These are phyloP conservation scores for Zaprionus gabonicus DNA, from an alignment of 1,140 invertebrate genomes.

Conservation along the genomic window DNA sequence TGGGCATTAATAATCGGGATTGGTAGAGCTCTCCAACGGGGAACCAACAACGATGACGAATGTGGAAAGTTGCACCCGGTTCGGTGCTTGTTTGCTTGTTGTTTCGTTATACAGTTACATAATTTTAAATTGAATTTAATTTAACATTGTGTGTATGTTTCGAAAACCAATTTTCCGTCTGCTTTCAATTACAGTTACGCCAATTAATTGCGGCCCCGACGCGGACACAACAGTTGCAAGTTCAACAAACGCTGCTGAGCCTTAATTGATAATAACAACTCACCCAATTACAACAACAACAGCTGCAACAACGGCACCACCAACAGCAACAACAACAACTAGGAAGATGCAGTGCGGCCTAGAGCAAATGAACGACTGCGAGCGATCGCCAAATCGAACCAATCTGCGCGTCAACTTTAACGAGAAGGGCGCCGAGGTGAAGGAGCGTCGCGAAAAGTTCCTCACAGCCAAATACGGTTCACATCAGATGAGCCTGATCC, in stretches of 20 bases:
- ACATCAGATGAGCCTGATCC: constrained; percentile 98
- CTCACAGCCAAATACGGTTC: constrained; percentile 98
- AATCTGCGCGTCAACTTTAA: constrained; percentile 95
- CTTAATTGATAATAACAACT: constrained; percentile 38
- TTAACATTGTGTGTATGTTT: constrained; percentile 7
- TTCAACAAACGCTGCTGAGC: constrained; percentile 57
- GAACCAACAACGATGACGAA: constrained; percentile 23
- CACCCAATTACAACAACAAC: background rate
- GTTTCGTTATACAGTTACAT: constrained; percentile 54
- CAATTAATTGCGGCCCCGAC: constrained; percentile 57
- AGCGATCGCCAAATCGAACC: constrained; percentile 90
- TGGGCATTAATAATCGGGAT: constrained; percentile 50
- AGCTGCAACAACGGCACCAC: background rate
- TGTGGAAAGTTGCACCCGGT: constrained; percentile 38
- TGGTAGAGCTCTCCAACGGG: background rate
- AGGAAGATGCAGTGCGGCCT: constrained; percentile 84
- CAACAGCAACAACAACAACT: constrained; percentile 18
- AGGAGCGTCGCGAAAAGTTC: constrained; percentile 95
- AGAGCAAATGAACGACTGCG: constrained; percentile 85
- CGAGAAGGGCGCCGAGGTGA: constrained; percentile 92
- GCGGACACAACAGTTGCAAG: constrained; percentile 43
- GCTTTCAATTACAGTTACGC: constrained; percentile 67
- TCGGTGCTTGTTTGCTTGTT: background rate
- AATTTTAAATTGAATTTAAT: constrained; percentile 9
- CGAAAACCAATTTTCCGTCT: constrained; percentile 51